These are phyloP conservation scores for Mixornis gularis DNA, from an alignment of 2,113 vertebrate species.

Conservation along the genomic window DNA sequence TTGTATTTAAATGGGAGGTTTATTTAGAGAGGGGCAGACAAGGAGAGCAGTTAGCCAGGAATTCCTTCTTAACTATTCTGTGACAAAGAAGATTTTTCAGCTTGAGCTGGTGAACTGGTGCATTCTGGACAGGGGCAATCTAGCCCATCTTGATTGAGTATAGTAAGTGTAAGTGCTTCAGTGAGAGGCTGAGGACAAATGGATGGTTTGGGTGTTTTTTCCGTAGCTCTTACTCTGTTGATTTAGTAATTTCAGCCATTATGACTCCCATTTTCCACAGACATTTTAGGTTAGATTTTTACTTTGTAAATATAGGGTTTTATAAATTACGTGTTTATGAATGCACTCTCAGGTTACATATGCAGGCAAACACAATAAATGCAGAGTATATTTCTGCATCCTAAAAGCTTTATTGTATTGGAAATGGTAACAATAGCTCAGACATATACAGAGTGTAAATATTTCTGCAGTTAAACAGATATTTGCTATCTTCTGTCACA, in stretches of 20 bases:
- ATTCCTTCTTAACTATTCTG: neutral
- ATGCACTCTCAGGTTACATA: neutral
- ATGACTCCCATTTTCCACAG: neutral
- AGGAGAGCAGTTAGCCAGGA: neutral
- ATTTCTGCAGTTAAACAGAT: slow-evolving; percentile 60
- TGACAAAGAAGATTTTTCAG: neutral
- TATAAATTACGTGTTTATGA: neutral
- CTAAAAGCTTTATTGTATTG: slow-evolving; percentile 7
- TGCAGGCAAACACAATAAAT: neutral
- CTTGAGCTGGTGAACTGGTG: neutral
- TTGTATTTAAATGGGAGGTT: neutral
- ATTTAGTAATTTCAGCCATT: neutral
- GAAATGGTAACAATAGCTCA: slow-evolving; percentile 40
- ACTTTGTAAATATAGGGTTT: neutral
- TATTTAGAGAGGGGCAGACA: neutral
- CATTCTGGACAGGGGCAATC: neutral
- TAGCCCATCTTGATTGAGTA: neutral
- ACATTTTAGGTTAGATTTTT: neutral
- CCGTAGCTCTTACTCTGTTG: neutral
- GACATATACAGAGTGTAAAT: slow-evolving; percentile 52
- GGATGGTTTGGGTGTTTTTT: neutral
- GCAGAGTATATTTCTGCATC: neutral
- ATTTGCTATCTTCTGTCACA: slow-evolving; percentile 62
- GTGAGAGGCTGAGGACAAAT: neutral
- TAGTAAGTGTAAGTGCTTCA: neutral